Evolutionary conservation across 2,797 vertebrate species (phyloP).

Genomic region (Liasis olivaceus): DNA sequence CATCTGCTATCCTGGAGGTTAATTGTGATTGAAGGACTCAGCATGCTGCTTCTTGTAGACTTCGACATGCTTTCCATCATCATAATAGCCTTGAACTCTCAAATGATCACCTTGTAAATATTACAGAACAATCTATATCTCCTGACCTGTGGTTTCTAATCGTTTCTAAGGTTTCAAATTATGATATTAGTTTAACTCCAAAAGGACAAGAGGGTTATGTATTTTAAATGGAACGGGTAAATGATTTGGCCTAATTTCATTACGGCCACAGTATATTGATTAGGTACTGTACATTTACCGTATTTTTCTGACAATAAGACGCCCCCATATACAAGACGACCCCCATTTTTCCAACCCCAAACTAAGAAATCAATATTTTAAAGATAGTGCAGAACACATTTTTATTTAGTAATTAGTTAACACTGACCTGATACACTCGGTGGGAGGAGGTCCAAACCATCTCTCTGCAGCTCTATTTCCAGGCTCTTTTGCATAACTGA

Average conservation of each 20-base stretch:
- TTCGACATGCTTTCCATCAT: neutral
- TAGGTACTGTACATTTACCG: neutral
- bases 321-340: no score
- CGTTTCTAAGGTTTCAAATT: neutral
- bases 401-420: no score
- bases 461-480: no score
- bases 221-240: neutral
- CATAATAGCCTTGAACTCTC: neutral
- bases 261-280: neutral
- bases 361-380: no score
- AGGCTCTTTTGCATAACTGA: no score
- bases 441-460: no score
- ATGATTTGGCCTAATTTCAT: neutral
- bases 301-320: no score
- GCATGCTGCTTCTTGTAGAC: neutral
- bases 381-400: no score
- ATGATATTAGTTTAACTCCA: neutral
- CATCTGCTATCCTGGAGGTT: slow-evolving; percentile 7
- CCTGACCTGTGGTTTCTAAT: neutral
- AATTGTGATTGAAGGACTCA: slow-evolving; percentile 4
- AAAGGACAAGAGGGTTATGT: neutral
- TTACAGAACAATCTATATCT: neutral
- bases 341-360: no score
- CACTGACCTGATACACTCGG: no score
- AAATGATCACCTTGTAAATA: neutral